These are phyloP conservation scores for Paracentrotus lividus DNA, from an alignment of 53 echinoderm and acorn worm genomes.

Conservation along the genomic window DNA sequence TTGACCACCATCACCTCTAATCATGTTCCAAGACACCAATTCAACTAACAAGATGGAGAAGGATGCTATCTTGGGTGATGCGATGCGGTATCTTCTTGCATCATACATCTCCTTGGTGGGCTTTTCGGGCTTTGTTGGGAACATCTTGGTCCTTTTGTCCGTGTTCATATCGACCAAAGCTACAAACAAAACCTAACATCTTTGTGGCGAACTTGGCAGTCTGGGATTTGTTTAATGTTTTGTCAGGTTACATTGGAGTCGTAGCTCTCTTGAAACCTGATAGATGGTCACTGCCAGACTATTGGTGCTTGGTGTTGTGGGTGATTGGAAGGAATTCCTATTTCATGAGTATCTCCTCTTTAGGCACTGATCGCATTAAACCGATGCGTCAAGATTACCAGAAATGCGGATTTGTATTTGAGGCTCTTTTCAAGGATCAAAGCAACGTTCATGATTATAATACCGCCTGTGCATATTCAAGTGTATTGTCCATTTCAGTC, in stretches of 20 bases:
- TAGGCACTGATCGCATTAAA: neutral
- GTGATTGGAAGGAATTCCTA: neutral
- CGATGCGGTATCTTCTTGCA: neutral
- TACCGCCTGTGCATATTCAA: neutral
- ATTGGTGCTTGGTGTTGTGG: neutral
- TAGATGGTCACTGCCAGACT: neutral
- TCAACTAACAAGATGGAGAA: neutral
- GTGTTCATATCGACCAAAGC: neutral
- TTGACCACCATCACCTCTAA: neutral
- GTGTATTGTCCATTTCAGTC: neutral
- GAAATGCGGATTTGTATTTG: neutral
- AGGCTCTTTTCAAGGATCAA: neutral
- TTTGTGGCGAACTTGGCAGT: conserved; percentile 11
- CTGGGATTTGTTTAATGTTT: neutral
- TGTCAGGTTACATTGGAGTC: neutral
- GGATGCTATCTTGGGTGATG: too few relatives aligned
- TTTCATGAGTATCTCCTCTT: neutral
- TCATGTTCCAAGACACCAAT: neutral
- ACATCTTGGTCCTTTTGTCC: neutral
- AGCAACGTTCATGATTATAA: neutral
- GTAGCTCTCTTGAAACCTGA: neutral
- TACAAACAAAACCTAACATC: conserved; percentile 26
- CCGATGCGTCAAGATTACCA: neutral
- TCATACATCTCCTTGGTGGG: neutral
- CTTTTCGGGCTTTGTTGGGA: neutral